Evolutionary conservation across 1,140 invertebrate genomes (phyloP), one percentile per base, ranked within the genome.

Genomic region (Trinorchestia longiramus): DNA sequence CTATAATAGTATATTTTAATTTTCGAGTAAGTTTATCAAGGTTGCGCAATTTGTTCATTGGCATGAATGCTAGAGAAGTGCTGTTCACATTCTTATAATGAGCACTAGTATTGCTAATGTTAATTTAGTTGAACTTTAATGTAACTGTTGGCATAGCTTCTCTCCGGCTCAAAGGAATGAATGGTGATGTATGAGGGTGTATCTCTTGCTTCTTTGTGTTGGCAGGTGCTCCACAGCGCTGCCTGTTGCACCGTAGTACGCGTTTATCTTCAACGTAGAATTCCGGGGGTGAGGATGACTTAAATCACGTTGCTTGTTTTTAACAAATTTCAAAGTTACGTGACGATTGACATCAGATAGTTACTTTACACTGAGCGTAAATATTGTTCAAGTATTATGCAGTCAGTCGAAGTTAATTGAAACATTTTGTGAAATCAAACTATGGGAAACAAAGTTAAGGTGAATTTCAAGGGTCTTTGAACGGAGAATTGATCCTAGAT

Each of bases 141-240:
- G 62, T 77, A 77, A 90, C n/a, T 41, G 88, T 90, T 43, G 88
- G 41, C 43, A 36, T 90, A 90, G 88, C 41, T 90, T 90, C 88
- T 90, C 88, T 90, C 88, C 41, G 43, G 88, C 88, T 90, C 88
- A 90, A 90, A 28, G n/a, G 88, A 90, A 90, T 90, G 88, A 90
- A 41, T 90, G n/a, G n/a, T n/a, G 88, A 90, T 77, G 62, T 77
- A 23, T 77, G 62, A 77, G 62, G 62, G 28, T 23, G 62, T 36
- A 77, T 11, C 40, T 87, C 87, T 17, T 87, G 36, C 36, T 87
- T 87, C 11, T 87, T 87, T 87, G 87, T 87, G 41, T 87, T 8
- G 47, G 47, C 47, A 53, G 47, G 47, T 11, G 47, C 19, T 53
- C 6, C 8, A 19, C 47, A 53, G 47, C 47, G 47, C 47, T 53